These are phyloP conservation scores for Canis aureus DNA, from an alignment of 2,113 vertebrate species.

Conservation along the genomic window DNA sequence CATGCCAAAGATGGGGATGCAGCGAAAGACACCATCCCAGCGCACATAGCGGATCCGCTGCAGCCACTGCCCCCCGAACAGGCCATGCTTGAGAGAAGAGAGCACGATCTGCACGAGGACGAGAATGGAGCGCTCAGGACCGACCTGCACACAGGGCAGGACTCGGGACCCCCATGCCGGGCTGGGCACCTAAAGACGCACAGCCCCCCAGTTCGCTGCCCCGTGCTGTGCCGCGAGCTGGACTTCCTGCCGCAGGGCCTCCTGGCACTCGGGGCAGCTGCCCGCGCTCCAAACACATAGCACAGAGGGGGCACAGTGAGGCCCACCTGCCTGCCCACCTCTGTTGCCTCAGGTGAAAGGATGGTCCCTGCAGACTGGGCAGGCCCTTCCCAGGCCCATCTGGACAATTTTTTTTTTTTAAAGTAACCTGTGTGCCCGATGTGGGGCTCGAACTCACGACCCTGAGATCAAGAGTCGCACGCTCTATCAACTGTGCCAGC, in stretches of 20 bases:
- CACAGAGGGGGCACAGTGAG: accelerated
- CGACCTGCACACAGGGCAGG: accelerated
- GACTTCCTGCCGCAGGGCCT: not conserved
- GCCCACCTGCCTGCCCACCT: not conserved
- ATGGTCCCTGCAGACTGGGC: not conserved
- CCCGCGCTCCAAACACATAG: not conserved
- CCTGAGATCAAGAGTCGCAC: not conserved
- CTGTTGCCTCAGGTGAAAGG: not conserved
- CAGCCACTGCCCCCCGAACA: slow-evolving; percentile 96
- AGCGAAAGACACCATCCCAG: slow-evolving; percentile 98
- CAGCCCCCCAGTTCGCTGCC: accelerated
- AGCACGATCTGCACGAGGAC: slow-evolving; percentile 92
- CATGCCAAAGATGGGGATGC: slow-evolving; percentile 99
- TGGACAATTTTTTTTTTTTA: not conserved
- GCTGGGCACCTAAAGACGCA: not conserved
- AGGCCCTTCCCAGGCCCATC: not conserved
- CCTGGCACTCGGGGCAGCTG: not conserved
- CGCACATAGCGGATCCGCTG: slow-evolving; percentile 92
- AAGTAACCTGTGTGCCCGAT: not conserved
- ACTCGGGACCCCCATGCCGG: not conserved
- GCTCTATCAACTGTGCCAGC: not conserved
- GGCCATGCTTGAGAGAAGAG: slow-evolving; percentile 96
- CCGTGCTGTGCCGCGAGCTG: not conserved
- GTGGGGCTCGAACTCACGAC: not conserved
- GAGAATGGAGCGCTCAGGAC: not conserved